A percentile compares a stretch with the other conserved stretches of the same genome.
phyloP scores from a whole-genome alignment of 2,888 invertebrate genomes.

The Dyspetes luteomarginatus region DNA sequence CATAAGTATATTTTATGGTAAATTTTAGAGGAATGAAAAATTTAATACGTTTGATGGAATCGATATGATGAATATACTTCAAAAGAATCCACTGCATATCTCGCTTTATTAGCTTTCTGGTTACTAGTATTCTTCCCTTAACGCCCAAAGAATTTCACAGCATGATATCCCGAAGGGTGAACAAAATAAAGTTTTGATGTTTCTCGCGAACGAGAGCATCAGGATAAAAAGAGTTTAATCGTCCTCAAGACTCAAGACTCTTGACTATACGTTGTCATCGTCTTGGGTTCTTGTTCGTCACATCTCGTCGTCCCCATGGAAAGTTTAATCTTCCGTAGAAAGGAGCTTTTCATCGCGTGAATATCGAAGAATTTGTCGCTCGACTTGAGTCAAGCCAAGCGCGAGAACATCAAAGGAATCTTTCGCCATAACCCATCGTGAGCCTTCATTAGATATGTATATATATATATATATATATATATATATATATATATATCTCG shows the following conservation, averaged over 20 bases:
- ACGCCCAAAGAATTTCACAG: conserved; percentile 32
- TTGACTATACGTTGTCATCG: conserved; percentile 57
- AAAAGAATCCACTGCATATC: too few relatives aligned
- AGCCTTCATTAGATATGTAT: conserved; percentile 10
- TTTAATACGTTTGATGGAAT: too few relatives aligned
- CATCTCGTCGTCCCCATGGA: conserved; percentile 21
- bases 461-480: not conserved
- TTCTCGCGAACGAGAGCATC: conserved; percentile 7
- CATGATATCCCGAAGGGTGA: conserved; percentile 19
- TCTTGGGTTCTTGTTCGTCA: conserved; percentile 41
- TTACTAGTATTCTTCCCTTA: conserved; percentile 28
- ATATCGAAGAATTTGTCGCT: conserved; percentile 83
- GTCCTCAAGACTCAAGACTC: conserved; percentile 30
- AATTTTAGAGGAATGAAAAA: too few relatives aligned
- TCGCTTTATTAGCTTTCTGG: conserved; percentile 5
- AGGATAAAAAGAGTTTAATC: conserved; percentile 61
- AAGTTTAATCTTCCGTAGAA: conserved; percentile 72
- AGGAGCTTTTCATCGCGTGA: conserved; percentile 81
- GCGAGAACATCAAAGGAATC: conserved; percentile 81
- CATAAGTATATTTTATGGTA: too few relatives aligned
- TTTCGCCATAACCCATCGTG: conserved; percentile 59
- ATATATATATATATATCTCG: conserved; percentile 46
- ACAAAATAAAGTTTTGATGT: conserved; percentile 31
- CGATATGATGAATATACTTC: too few relatives aligned
- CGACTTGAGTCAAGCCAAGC: conserved; percentile 77